A percentile compares a stretch with the other conserved stretches of the same genome.
Evolutionary conservation across 2,888 invertebrate species (phyloP).

Genomic region (Rapana venosa): DNA sequence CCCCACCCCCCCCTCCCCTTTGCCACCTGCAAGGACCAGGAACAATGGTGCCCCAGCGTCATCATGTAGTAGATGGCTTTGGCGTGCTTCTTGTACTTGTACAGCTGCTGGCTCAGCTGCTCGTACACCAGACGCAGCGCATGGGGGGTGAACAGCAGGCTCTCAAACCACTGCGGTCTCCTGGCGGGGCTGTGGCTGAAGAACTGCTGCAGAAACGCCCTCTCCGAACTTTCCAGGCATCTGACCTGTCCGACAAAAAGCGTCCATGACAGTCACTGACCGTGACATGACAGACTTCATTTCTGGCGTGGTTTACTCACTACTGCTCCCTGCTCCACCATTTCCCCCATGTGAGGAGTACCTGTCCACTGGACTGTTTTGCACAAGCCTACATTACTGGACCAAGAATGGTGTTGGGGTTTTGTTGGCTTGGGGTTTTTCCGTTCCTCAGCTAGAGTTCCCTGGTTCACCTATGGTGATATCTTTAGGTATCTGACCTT

Average conservation of each 20-base stretch:
- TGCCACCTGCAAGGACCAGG: slow-evolving; percentile 26
- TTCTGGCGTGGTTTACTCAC: too few relatives aligned
- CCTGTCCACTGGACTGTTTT: too few relatives aligned
- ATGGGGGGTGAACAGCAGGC: background rate
- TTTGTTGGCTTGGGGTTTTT: too few relatives aligned
- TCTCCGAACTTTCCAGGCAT: background rate
- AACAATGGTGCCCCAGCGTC: slow-evolving; percentile 30
- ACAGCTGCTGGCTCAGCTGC: background rate
- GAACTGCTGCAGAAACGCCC: slow-evolving; percentile 9
- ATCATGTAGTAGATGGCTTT: slow-evolving; percentile 27
- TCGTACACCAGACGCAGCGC: slow-evolving; percentile 1
- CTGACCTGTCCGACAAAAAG: background rate
- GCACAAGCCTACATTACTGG: too few relatives aligned
- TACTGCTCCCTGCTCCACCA: too few relatives aligned
- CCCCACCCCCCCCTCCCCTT: background rate
- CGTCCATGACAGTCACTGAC: too few relatives aligned
- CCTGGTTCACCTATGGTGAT: too few relatives aligned
- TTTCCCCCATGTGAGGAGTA: too few relatives aligned
- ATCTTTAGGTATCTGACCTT: too few relatives aligned
- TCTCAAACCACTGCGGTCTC: background rate
- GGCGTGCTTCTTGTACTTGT: background rate
- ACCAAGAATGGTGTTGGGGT: too few relatives aligned
- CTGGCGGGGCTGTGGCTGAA: background rate
- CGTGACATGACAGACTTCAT: too few relatives aligned
- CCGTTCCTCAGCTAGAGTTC: too few relatives aligned